Evolutionary conservation across 2,888 invertebrate genomes (phyloP).

Genomic region (Lamellibrachia satsuma): DNA sequence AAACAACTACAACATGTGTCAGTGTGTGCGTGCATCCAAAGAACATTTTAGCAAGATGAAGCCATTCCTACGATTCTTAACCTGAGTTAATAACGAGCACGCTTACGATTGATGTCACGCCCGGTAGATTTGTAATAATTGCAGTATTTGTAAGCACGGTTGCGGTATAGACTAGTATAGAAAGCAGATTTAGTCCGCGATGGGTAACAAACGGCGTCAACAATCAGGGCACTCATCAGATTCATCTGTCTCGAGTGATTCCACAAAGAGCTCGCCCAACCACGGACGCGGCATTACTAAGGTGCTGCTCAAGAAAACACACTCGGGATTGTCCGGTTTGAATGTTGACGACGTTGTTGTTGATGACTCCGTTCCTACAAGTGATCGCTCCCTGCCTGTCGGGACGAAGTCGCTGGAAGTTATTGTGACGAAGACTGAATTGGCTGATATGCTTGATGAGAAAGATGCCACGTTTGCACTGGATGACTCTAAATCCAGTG

Average conservation of each 20-base stretch:
- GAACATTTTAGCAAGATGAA: neutral
- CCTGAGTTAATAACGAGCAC: neutral
- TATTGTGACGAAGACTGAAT: neutral
- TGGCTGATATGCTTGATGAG: neutral
- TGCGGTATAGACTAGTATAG: neutral
- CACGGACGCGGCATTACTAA: neutral
- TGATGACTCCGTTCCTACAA: neutral
- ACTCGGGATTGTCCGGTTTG: neutral
- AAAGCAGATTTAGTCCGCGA: neutral
- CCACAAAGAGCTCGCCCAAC: neutral
- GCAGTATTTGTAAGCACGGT: neutral
- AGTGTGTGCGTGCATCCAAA: neutral
- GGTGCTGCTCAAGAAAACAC: neutral
- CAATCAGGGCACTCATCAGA: neutral
- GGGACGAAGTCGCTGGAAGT: neutral
- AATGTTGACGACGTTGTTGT: neutral
- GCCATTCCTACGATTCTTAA: neutral
- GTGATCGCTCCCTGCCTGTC: neutral
- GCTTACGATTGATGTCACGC: neutral
- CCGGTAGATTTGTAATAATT: neutral
- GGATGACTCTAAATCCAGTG: neutral
- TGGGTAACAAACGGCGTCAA: neutral
- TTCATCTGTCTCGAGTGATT: neutral
- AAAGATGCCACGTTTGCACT: neutral
- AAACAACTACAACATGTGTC: neutral